Evolutionary conservation across 2,797 vertebrate genomes (phyloP), one percentile per base, ranked within the genome.

Genomic region (Scomberomorus guttatus): DNA sequence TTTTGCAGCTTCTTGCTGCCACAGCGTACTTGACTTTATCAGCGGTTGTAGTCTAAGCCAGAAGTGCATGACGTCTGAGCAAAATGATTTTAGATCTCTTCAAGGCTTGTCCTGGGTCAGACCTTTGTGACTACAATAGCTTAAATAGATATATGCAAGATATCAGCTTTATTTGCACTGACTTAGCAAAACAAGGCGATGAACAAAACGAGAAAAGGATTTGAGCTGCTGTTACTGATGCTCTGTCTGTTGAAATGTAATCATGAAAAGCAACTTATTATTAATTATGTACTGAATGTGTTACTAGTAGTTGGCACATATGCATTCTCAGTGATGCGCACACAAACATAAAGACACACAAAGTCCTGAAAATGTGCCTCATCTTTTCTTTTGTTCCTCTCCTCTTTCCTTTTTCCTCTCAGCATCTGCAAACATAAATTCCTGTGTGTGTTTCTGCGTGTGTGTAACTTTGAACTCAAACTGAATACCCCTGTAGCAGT

Each of bases 21-120:
- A 85, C 73, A 12, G 77, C 77, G 90, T 94, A 90, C 94, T 95
- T 92, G 88, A 89, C 83, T 69, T 92, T 95, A 95, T 96, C 95
- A 81, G 85, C 4, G 56, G 62, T 27, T 39, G 87, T 94, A 96
- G 95, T 93, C 95, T 94, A 96, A 96, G 91, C 95, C 94, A 44
- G 56, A 83, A 66, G 80, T 82, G 67, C 70, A 20, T 94, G 94
- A 95, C 93, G 92, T 94, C 92, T 79, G 77, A 70, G 74, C 29
- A 34, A 90, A 90, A 90, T 92, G 82, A 94, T 93, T 95, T 91
- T 66, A 90, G 86, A 89, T 90, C 81, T 83, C 83, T 88, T 86
- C 95, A 95, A 96, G 95, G 95, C 82, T 90, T 87, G 61, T 3
- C 48, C 77, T 73, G 67, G 64, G 83, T 84, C 87, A 76, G 80